phyloP scores from a whole-genome alignment of 2,888 invertebrate species.

The Xanthia icteritia region DNA sequence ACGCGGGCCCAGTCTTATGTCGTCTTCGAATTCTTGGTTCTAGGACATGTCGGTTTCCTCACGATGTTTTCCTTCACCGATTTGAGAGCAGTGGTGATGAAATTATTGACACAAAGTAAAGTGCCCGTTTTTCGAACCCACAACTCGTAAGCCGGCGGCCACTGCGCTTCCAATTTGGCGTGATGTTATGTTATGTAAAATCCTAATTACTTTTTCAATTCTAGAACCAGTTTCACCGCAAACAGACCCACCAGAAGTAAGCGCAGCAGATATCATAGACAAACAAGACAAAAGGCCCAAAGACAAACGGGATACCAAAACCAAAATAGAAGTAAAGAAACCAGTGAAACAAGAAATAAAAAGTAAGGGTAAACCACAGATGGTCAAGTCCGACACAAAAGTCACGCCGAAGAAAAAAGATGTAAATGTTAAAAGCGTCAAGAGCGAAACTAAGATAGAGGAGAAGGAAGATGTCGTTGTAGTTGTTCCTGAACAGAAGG shows the following conservation, averaged over 20 bases:
- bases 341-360: conserved; percentile 62
- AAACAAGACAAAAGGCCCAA: conserved; percentile 63
- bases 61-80: no score
- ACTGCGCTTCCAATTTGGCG: no score
- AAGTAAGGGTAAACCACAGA: conserved; percentile 52
- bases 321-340: conserved; percentile 65
- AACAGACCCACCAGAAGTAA: conserved; percentile 82
- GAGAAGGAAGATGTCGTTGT: conserved; percentile 66
- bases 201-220: not conserved
- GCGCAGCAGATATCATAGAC: conserved; percentile 78
- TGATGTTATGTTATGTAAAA: not conserved
- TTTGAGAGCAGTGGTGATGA: no score
- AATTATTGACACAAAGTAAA: no score
- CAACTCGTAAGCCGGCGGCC: no score
- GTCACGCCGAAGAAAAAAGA: conserved; percentile 74
- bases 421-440: conserved; percentile 56
- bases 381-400: conserved; percentile 66
- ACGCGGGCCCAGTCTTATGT: no score
- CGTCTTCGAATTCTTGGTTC: no score
- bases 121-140: no score
- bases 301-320: conserved; percentile 72
- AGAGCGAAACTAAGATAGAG: conserved; percentile 75
- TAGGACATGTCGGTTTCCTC: no score
- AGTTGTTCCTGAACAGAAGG: conserved; percentile 52
- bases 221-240: conserved; percentile 74